These are phyloP conservation scores for Tiphia femorata DNA, from an alignment of 2,888 invertebrate genomes.

Conservation along the genomic window DNA sequence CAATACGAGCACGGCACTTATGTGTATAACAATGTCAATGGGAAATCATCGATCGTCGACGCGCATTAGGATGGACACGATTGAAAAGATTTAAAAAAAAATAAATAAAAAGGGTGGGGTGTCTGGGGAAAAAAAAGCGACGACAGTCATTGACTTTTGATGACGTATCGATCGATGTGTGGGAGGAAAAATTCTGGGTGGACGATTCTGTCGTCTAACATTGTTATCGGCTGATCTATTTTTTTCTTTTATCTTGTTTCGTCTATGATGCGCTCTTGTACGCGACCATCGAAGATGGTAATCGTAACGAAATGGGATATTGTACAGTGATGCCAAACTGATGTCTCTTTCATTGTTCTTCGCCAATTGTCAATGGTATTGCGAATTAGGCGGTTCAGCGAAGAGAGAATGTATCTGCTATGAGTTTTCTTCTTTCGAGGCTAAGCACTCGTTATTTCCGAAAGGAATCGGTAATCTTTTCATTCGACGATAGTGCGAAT, in stretches of 20 bases:
- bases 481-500: not conserved
- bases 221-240: slow-evolving; percentile 26
- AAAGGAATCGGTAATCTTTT: not conserved
- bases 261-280: too few relatives aligned
- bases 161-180: not conserved
- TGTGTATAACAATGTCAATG: slow-evolving; percentile 42
- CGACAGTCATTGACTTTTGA: slow-evolving; percentile 10
- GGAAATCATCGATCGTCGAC: slow-evolving; percentile 42
- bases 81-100: slow-evolving; percentile 24
- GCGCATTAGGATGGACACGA: slow-evolving; percentile 27
- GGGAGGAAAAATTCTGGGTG: slow-evolving; percentile 10
- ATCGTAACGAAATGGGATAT: slow-evolving; percentile 47
- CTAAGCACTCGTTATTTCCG: not conserved
- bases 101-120: too few relatives aligned
- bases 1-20: slow-evolving; percentile 63
- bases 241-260: too few relatives aligned
- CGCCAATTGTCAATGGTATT: slow-evolving; percentile 60
- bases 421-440: too few relatives aligned
- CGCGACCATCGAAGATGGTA: slow-evolving; percentile 21
- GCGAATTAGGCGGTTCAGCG: slow-evolving; percentile 55
- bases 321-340: slow-evolving; percentile 68
- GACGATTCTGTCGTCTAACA: slow-evolving; percentile 24
- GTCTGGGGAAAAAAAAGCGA: slow-evolving; percentile 11
- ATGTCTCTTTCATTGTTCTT: slow-evolving; percentile 50
- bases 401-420: slow-evolving; percentile 33